These are phyloP conservation scores for Drosophila tripunctata DNA, from an alignment of 2,888 invertebrate genomes.

Conservation along the genomic window DNA sequence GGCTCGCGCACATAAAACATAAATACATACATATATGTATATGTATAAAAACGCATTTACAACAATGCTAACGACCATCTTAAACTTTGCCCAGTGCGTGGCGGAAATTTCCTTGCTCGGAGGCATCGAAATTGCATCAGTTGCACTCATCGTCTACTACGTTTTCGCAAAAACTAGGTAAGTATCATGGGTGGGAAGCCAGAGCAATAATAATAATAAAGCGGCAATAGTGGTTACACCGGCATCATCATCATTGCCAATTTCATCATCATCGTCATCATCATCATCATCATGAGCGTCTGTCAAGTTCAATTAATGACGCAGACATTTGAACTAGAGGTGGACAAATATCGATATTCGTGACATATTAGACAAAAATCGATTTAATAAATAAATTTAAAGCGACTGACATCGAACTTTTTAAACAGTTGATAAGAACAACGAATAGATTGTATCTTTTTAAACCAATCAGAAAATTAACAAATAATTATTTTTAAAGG, in stretches of 20 bases:
- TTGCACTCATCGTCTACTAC: constrained; percentile 82
- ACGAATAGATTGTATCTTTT: too few species aligned
- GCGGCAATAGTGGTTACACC: constrained; percentile 29
- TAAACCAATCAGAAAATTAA: too few species aligned
- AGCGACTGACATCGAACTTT: too few species aligned
- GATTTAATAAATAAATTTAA: too few species aligned
- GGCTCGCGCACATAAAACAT: constrained; percentile 6
- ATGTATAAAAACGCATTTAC: background rate
- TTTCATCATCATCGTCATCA: too few species aligned
- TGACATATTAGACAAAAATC: too few species aligned
- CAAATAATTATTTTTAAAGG: too few species aligned
- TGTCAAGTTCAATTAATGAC: constrained; percentile 61
- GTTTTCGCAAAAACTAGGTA: constrained; percentile 83
- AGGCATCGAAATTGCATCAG: constrained; percentile 82
- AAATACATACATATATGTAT: too few species aligned
- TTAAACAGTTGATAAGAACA: too few species aligned
- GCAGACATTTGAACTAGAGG: constrained; percentile 19
- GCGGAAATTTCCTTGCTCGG: constrained; percentile 82
- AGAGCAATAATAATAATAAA: constrained; percentile 50
- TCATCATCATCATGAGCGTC: constrained; percentile 20
- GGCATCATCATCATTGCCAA: constrained; percentile 19
- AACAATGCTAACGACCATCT: constrained; percentile 71
- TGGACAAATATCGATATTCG: too few species aligned
- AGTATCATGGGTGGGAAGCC: constrained; percentile 55
- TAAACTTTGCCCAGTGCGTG: constrained; percentile 79